Conservation (phyloP, 2,797 vertebrate genomes). For the Thunnus albacares region DNA sequence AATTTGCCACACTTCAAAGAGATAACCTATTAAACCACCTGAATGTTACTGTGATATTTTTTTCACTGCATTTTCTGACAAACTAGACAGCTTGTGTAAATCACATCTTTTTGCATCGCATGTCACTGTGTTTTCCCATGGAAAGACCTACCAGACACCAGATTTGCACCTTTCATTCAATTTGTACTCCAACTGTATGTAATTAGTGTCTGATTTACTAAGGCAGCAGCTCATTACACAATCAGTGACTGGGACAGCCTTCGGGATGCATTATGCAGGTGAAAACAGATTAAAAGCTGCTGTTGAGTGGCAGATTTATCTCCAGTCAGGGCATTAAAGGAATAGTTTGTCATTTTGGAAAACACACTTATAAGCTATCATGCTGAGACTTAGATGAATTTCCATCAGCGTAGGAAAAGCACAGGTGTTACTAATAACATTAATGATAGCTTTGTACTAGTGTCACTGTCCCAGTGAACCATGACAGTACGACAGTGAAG, state of each 20-base stretch:
- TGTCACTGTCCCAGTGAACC: no score
- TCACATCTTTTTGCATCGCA: background rate
- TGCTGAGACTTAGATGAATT: no score
- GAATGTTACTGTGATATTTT: background rate
- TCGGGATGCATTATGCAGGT: background rate
- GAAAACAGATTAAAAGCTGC: background rate
- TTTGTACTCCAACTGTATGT: slow-evolving; percentile 1
- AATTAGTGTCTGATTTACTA: slow-evolving; percentile 10
- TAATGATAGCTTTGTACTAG: no score
- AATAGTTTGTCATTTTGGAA: background rate
- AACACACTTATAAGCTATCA: no score
- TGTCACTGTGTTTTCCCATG: background rate
- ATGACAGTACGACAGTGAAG: no score
- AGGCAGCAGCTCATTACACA: slow-evolving; percentile 17
- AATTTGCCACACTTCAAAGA: background rate
- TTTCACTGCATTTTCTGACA: background rate
- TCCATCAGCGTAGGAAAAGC: no score
- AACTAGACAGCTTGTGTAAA: background rate
- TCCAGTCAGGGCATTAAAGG: no score
- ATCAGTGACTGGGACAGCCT: background rate
- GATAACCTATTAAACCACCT: background rate
- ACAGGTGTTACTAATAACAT: no score
- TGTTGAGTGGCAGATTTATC: background rate
- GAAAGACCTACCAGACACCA: background rate
- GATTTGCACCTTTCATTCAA: slow-evolving; percentile 14